Conservation (phyloP, 2,888 invertebrate species). For the Eilema sororculum region DNA sequence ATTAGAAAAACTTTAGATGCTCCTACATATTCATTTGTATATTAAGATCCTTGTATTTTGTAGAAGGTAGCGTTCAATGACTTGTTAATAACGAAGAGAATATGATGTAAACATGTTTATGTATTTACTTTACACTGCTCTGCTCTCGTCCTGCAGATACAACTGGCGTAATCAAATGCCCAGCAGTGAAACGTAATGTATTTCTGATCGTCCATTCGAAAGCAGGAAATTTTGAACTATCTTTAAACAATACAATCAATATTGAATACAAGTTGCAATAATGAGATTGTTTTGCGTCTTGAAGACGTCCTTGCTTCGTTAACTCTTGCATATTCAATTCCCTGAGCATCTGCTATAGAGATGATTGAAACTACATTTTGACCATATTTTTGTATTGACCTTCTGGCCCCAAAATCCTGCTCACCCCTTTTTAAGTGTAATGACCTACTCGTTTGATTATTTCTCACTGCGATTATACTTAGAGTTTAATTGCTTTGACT, state of each 20-base stretch:
- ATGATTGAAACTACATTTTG: too few species aligned
- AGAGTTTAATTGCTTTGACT: background rate
- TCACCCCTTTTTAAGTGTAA: background rate
- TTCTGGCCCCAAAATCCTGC: too few species aligned
- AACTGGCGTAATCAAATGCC: background rate
- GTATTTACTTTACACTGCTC: background rate
- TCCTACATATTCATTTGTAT: constrained; percentile 2
- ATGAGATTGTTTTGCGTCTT: background rate
- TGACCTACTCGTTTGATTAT: background rate
- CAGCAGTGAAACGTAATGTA: background rate
- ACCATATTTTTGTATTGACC: too few species aligned
- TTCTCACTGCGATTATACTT: background rate
- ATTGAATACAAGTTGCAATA: background rate
- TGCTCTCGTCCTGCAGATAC: background rate
- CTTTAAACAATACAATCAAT: too few species aligned
- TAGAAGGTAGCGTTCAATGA: background rate
- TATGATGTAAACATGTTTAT: background rate
- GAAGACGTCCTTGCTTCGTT: background rate
- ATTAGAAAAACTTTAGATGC: background rate
- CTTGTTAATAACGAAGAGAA: background rate
- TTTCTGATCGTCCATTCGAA: background rate
- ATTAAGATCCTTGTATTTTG: background rate
- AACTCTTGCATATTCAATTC: background rate
- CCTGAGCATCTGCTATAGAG: too few species aligned
- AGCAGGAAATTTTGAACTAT: too few species aligned